Percentiles rank a stretch among this genome's conserved stretches.
Conservation (phyloP, 2,797 vertebrate species). For the Chiroxiphia lanceolata region DNA sequence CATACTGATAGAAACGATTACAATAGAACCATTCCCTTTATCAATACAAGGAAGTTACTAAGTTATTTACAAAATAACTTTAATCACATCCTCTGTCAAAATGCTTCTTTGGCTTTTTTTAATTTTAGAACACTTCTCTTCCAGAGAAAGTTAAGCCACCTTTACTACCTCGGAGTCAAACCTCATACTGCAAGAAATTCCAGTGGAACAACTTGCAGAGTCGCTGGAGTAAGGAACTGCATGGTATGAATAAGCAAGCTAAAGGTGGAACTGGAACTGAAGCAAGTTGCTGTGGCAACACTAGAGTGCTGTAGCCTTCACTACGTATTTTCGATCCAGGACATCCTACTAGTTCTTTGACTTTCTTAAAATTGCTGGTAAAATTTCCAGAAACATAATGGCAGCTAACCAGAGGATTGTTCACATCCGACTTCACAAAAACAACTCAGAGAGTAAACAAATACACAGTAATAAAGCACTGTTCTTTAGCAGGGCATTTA, state of each 20-base stretch:
- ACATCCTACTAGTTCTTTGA: neutral
- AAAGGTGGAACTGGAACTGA: neutral
- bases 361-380: neutral
- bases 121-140: neutral
- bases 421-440: neutral
- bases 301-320: neutral
- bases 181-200: constrained; percentile 19
- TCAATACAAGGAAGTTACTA: neutral
- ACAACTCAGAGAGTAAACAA: neutral
- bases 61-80: neutral
- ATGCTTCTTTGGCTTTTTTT: neutral
- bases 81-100: neutral
- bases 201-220: neutral
- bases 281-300: neutral
- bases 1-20: neutral
- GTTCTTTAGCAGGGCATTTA: neutral
- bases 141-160: neutral
- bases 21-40: neutral
- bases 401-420: neutral
- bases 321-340: neutral
- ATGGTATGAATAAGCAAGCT: neutral
- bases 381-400: neutral
- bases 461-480: neutral
- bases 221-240: neutral
- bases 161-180: neutral